These are phyloP conservation scores for Drosophila yooni DNA, from an alignment of 2,888 invertebrate genomes.

Conservation along the genomic window DNA sequence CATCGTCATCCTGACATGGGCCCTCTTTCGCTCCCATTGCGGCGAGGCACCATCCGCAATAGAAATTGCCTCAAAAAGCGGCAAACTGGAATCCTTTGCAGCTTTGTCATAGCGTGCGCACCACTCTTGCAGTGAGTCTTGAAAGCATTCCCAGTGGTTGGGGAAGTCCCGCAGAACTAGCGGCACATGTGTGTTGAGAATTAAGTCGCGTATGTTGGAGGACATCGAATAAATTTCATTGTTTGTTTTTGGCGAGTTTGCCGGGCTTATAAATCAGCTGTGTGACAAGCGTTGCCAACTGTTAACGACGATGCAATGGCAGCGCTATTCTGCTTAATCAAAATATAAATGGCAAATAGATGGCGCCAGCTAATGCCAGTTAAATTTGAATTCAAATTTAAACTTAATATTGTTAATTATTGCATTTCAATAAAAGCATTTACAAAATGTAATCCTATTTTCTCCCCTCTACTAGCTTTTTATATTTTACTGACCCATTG, in stretches of 20 bases:
- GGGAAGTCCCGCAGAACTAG: slow-evolving; percentile 76
- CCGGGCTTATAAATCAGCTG: slow-evolving; percentile 26
- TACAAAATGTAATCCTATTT: neutral
- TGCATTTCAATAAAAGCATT: neutral
- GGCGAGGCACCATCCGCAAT: slow-evolving; percentile 86
- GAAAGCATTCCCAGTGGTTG: slow-evolving; percentile 80
- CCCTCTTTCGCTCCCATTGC: slow-evolving; percentile 92
- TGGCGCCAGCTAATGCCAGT: slow-evolving; percentile 10
- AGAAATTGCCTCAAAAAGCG: slow-evolving; percentile 74
- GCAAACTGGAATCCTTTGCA: slow-evolving; percentile 1
- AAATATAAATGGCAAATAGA: neutral
- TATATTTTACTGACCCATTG: neutral
- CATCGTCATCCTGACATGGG: slow-evolving; percentile 87
- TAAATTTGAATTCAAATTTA: slow-evolving; percentile 26
- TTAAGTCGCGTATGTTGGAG: slow-evolving; percentile 71
- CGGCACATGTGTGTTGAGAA: slow-evolving; percentile 82
- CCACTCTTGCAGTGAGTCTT: slow-evolving; percentile 77
- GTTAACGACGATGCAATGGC: slow-evolving; percentile 8
- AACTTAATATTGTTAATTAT: neutral
- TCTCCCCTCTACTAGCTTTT: neutral
- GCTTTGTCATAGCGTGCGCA: slow-evolving; percentile 67
- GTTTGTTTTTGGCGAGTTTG: slow-evolving; percentile 8
- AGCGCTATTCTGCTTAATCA: neutral
- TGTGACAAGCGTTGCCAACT: slow-evolving; percentile 11
- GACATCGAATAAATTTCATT: slow-evolving; percentile 22